Evolutionary conservation across 2,888 invertebrate species (phyloP).

Genomic region (Fissipunctia ypsillon): DNA sequence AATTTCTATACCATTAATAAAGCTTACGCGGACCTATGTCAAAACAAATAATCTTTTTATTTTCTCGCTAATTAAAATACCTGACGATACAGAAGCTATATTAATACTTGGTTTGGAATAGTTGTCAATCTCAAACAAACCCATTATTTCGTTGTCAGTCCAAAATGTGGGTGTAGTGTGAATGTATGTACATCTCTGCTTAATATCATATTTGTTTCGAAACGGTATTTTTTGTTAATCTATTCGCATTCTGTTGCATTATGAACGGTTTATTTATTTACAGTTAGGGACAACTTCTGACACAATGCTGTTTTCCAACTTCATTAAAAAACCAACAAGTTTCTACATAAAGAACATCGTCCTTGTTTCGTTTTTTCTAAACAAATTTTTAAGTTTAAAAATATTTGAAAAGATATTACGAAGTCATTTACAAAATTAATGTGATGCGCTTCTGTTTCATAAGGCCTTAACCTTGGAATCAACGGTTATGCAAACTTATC

Average conservation of each 20-base stretch:
- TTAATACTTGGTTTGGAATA: neutral
- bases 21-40: neutral
- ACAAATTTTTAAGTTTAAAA: conserved; percentile 17
- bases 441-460: conserved; percentile 40
- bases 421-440: conserved; percentile 30
- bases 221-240: neutral
- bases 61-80: neutral
- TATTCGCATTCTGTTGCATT: conserved; percentile 13
- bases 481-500: conserved; percentile 22
- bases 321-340: conserved; percentile 33
- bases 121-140: neutral
- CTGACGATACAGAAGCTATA: neutral
- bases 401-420: conserved; percentile 29
- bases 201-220: neutral
- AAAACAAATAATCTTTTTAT: neutral
- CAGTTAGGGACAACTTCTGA: conserved; percentile 27
- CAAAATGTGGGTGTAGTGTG: neutral
- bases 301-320: conserved; percentile 14
- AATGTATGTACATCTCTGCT: neutral
- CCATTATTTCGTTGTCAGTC: neutral
- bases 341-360: neutral
- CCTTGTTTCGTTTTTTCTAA: neutral
- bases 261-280: conserved; percentile 37
- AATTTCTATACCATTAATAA: neutral
- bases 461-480: conserved; percentile 51